Conservation (phyloP, 2,797 vertebrate species). For the Okamejei kenojei region DNA sequence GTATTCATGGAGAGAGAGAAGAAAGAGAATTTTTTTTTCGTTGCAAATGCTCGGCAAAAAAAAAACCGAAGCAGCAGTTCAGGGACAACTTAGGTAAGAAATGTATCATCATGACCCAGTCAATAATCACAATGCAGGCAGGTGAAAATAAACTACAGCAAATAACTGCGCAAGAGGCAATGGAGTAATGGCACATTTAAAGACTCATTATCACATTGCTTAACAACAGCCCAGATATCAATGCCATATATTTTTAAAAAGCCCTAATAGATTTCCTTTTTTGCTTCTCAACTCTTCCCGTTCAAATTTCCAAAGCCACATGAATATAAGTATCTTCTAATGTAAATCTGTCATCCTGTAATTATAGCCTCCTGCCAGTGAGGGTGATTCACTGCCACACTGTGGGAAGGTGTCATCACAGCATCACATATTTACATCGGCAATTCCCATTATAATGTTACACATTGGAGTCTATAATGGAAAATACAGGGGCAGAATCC, state of each 20-base stretch:
- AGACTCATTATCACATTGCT: background rate
- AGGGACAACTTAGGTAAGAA: background rate
- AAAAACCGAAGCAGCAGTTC: background rate
- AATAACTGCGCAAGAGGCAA: background rate
- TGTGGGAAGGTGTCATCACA: background rate
- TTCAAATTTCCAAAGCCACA: background rate
- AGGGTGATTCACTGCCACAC: background rate
- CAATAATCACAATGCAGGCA: background rate
- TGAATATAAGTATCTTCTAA: background rate
- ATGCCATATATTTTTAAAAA: background rate
- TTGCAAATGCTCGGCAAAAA: background rate
- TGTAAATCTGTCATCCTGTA: background rate
- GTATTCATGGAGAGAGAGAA: background rate
- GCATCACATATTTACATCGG: background rate
- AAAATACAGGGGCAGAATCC: background rate
- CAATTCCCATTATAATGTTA: background rate
- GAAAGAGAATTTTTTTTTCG: background rate
- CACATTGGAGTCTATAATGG: background rate
- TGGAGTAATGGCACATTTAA: background rate
- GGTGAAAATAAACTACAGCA: background rate
- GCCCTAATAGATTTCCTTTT: too few species aligned
- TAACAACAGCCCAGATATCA: background rate
- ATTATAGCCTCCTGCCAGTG: background rate
- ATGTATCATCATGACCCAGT: background rate
- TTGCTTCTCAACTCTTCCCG: background rate